Evolutionary conservation across 2,113 vertebrate species (phyloP).

Genomic region (Pardalotus punctatus): DNA sequence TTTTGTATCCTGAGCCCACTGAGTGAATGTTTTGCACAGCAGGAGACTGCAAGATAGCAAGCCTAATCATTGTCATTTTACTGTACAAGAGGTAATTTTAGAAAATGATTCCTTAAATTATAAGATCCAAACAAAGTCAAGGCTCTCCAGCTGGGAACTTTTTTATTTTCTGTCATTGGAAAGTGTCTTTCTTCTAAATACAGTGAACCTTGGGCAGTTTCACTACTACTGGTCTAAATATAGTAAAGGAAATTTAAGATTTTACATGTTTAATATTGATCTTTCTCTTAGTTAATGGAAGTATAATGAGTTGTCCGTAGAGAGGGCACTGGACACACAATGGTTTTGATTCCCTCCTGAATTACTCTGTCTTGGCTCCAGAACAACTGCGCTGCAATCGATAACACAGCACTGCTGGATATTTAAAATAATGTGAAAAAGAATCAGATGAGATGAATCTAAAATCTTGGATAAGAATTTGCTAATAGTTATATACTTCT

Average conservation of each 20-base stretch:
- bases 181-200: not conserved
- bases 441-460: not conserved
- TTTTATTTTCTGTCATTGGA: not conserved
- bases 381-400: not conserved
- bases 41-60: slow-evolving; percentile 28
- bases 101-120: slow-evolving; percentile 61
- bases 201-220: not conserved
- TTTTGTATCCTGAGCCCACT: not conserved
- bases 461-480: not conserved
- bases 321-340: not conserved
- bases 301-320: not conserved
- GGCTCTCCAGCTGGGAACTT: slow-evolving; percentile 35
- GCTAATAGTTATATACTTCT: not conserved
- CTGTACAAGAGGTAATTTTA: slow-evolving; percentile 61
- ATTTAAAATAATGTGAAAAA: not conserved
- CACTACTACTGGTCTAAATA: not conserved
- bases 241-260: not conserved
- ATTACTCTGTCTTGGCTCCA: not conserved
- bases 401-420: not conserved
- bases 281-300: not conserved
- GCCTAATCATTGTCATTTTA: slow-evolving; percentile 62
- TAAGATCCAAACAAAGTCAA: slow-evolving; percentile 47
- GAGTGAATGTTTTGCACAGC: slow-evolving; percentile 42
- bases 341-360: not conserved
- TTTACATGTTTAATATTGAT: not conserved